phyloP scores from a whole-genome alignment of 2,888 invertebrate genomes.

The Cheilosia grossa region DNA sequence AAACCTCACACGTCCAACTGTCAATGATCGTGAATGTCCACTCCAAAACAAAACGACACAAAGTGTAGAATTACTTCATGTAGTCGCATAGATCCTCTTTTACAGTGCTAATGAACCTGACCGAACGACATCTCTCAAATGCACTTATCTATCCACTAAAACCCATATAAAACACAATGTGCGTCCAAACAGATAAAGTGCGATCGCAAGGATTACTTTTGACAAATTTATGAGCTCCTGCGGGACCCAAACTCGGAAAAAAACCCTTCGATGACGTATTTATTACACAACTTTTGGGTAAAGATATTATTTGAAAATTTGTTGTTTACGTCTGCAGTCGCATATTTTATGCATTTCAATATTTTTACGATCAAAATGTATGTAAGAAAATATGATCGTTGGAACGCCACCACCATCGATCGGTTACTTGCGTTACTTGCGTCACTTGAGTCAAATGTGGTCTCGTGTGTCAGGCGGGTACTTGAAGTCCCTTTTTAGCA shows the following conservation, averaged over 20 bases:
- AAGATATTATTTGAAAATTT: constrained; percentile 21
- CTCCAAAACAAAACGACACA: constrained; percentile 42
- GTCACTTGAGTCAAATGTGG: constrained; percentile 18
- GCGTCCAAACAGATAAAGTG: constrained; percentile 59
- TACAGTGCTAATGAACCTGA: constrained; percentile 57
- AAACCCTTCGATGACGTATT: constrained; percentile 67
- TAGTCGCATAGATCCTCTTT: constrained; percentile 11
- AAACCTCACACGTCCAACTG: constrained; percentile 18
- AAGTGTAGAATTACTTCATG: constrained; percentile 62
- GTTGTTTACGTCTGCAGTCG: constrained; percentile 51
- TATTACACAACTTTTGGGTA: constrained; percentile 42
- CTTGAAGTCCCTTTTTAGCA: constrained; percentile 59
- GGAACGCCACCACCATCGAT: constrained; percentile 22
- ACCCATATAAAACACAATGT: constrained; percentile 43
- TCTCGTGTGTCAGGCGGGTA: constrained; percentile 21
- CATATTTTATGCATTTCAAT: constrained; percentile 20
- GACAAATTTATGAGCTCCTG: constrained; percentile 70
- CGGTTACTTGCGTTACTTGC: constrained; percentile 30
- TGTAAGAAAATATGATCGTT: constrained; percentile 39
- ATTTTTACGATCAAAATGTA: constrained; percentile 54
- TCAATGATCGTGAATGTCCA: constrained; percentile 28
- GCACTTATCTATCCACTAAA: constrained; percentile 29
- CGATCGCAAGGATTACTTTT: constrained; percentile 67
- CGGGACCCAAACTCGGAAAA: constrained; percentile 43
- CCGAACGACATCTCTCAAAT: constrained; percentile 46